Evolutionary conservation across 30 jellyfish, hydroid and myxozoan species (phyloP).

Genomic region (Hydractinia symbiolongicarpus): DNA sequence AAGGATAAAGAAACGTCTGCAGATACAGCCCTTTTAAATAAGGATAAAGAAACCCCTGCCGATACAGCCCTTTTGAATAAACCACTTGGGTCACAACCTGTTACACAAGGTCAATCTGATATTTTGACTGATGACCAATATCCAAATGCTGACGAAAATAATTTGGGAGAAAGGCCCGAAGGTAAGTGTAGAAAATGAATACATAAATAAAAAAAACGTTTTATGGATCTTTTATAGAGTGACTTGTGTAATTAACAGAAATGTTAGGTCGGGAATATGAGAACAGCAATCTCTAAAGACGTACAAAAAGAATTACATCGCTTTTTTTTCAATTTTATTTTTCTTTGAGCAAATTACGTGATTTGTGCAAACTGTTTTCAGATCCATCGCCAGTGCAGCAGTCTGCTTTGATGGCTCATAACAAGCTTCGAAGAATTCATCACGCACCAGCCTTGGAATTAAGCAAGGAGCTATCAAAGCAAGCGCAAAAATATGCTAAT

Average conservation of each 20-base stretch:
- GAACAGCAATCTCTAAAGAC: background rate
- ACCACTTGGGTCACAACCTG: slow-evolving; percentile 16
- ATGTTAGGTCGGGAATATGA: background rate
- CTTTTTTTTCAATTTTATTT: background rate
- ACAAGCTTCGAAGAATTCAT: slow-evolving; percentile 63
- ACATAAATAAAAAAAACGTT: background rate
- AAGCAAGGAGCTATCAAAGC: slow-evolving; percentile 50
- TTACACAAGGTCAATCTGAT: slow-evolving; percentile 1
- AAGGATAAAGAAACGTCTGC: background rate
- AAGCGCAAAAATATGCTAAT: slow-evolving; percentile 78
- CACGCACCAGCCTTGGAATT: slow-evolving; percentile 45
- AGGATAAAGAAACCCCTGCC: background rate
- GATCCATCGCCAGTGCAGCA: slow-evolving; percentile 51
- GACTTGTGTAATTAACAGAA: background rate
- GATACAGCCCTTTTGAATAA: background rate
- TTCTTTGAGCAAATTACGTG: background rate
- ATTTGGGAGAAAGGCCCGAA: background rate
- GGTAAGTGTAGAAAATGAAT: background rate
- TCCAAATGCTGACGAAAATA: slow-evolving; percentile 4
- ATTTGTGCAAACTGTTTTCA: slow-evolving; percentile 9
- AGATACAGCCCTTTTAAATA: background rate
- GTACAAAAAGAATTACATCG: background rate
- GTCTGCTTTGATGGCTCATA: slow-evolving; percentile 75
- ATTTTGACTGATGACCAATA: background rate
- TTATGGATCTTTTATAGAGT: background rate